These are phyloP conservation scores for Clanis bilineata DNA, from an alignment of 2,888 invertebrate species.

Conservation along the genomic window DNA sequence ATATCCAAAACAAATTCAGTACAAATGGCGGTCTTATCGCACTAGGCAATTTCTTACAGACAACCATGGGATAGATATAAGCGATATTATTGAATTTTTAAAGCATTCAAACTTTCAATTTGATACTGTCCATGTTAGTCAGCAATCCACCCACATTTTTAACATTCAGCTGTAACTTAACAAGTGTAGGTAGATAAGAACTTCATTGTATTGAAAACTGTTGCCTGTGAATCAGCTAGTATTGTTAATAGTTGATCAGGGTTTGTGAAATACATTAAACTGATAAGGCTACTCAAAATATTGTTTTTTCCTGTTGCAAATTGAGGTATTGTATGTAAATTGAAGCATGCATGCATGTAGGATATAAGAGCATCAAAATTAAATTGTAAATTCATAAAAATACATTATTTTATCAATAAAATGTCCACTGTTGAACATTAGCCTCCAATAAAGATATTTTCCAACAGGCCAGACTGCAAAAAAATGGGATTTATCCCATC, in stretches of 20 bases:
- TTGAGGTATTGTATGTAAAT: not conserved
- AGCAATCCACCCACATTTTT: constrained; percentile 7
- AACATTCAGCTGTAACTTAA: not conserved
- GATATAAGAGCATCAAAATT: not conserved
- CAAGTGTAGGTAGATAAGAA: not conserved
- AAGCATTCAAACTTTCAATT: not conserved
- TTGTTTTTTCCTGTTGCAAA: not conserved
- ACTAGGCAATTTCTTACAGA: too few relatives aligned
- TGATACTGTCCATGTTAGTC: not conserved
- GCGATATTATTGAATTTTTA: too few relatives aligned
- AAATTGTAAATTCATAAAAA: not conserved
- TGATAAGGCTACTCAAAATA: not conserved
- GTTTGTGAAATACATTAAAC: not conserved
- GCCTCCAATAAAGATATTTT: too few relatives aligned
- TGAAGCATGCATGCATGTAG: too few relatives aligned
- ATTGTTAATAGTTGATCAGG: not conserved
- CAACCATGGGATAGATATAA: too few relatives aligned
- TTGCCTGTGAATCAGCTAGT: not conserved
- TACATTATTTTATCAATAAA: too few relatives aligned
- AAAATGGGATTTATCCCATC: too few relatives aligned
- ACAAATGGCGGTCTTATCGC: too few relatives aligned
- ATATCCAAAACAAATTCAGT: too few relatives aligned
- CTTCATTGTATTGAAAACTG: not conserved
- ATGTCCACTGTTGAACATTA: too few relatives aligned
- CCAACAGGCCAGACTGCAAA: too few relatives aligned